phyloP scores from a whole-genome alignment of 2,888 invertebrate species.

The Brenthis ino region DNA sequence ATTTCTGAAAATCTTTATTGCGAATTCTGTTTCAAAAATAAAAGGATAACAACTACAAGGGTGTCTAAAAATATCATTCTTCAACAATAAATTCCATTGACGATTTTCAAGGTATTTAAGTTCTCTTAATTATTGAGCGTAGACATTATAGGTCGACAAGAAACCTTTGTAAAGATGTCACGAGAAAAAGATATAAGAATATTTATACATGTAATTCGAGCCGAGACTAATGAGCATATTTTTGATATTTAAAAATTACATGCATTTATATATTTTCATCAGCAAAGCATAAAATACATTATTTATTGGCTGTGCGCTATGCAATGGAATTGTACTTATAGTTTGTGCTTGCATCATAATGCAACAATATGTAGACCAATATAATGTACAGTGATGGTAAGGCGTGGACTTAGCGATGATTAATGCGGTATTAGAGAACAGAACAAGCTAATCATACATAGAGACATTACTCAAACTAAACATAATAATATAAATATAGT shows the following conservation, averaged over 20 bases:
- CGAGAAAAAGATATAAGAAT: conserved; percentile 55
- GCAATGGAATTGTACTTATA: conserved; percentile 25
- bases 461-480: conserved; percentile 21
- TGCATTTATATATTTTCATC: conserved; percentile 21
- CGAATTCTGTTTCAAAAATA: conserved; percentile 56
- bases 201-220: conserved; percentile 58
- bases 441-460: conserved; percentile 22
- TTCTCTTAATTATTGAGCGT: conserved; percentile 61
- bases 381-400: conserved; percentile 5
- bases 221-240: conserved; percentile 63
- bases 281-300: conserved; percentile 23
- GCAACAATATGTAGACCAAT: conserved; percentile 18
- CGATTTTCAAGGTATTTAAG: conserved; percentile 45
- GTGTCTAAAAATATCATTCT: conserved; percentile 77
- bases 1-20: conserved; percentile 57
- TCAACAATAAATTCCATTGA: conserved; percentile 65
- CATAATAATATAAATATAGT: conserved; percentile 44
- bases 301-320: conserved; percentile 29
- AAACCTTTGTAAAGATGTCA: conserved; percentile 47
- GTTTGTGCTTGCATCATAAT: conserved; percentile 31
- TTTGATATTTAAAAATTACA: conserved; percentile 29
- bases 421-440: conserved; percentile 18
- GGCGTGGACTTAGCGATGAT: conserved; percentile 23
- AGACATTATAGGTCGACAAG: conserved; percentile 54
- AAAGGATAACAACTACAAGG: conserved; percentile 66